These are phyloP conservation scores for Hypocryptadius cinnamomeus DNA, from an alignment of 2,113 vertebrate species.

Conservation along the genomic window DNA sequence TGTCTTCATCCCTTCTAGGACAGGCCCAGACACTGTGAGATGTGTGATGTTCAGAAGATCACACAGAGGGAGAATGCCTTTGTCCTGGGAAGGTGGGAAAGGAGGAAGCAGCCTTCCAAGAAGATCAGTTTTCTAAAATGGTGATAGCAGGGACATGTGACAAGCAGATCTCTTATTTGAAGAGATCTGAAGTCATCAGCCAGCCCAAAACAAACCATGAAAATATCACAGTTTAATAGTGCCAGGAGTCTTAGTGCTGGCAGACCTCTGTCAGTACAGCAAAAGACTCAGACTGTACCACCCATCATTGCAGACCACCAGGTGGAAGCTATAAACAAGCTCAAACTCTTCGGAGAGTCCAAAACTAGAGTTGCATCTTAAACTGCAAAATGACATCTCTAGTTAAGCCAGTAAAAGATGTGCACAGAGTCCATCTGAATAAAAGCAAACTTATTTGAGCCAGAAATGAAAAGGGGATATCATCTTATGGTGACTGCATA, in stretches of 20 bases:
- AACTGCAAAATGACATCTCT: not conserved
- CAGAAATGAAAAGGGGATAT: not conserved
- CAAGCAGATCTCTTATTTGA: not conserved
- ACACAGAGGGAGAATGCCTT: not conserved
- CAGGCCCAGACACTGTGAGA: not conserved
- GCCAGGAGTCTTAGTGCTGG: not conserved
- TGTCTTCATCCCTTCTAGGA: not conserved
- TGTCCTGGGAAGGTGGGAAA: not conserved
- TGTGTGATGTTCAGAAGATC: not conserved
- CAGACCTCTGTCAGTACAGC: not conserved
- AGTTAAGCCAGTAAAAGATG: not conserved
- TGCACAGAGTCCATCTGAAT: not conserved
- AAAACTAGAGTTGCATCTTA: not conserved
- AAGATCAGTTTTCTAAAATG: not conserved
- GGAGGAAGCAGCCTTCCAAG: not conserved
- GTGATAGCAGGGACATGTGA: not conserved
- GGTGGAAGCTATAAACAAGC: not conserved
- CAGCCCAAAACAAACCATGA: not conserved
- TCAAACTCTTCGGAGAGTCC: not conserved
- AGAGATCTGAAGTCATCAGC: not conserved
- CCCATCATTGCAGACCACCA: not conserved
- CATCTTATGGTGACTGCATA: fast-evolving
- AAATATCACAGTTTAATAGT: not conserved
- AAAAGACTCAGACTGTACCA: not conserved
- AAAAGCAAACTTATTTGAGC: not conserved